Conservation (phyloP, 2,888 invertebrate species). For the Galerucella pusilla region DNA sequence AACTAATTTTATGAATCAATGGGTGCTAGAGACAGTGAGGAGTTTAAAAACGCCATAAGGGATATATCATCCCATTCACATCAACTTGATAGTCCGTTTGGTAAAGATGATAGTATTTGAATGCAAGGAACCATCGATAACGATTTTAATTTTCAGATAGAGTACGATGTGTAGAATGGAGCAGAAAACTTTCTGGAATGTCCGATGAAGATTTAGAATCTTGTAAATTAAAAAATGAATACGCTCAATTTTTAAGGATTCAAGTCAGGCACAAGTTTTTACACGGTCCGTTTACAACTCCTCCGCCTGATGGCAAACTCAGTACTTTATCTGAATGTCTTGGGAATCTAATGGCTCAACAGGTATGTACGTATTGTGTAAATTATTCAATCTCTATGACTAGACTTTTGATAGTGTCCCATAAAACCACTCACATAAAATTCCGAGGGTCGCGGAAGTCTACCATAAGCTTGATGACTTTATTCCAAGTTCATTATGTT, state of each 20-base stretch:
- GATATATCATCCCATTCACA: conserved; percentile 62
- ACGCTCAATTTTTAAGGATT: conserved; percentile 67
- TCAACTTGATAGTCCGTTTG: conserved; percentile 60
- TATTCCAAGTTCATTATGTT: too few relatives aligned
- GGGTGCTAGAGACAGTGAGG: conserved; percentile 61
- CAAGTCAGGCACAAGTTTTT: conserved; percentile 66
- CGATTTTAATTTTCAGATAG: conserved; percentile 61
- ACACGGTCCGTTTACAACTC: conserved; percentile 66
- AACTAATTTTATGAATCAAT: conserved; percentile 49
- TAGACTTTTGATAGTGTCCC: too few relatives aligned
- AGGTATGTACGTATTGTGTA: conserved; percentile 46
- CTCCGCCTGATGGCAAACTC: conserved; percentile 60
- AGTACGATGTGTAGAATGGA: conserved; percentile 69
- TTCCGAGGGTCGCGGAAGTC: too few relatives aligned
- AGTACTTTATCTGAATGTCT: conserved; percentile 66
- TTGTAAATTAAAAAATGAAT: conserved; percentile 67
- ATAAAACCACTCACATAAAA: too few relatives aligned
- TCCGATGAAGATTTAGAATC: conserved; percentile 65
- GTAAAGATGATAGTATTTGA: conserved; percentile 49
- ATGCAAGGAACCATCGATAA: neutral
- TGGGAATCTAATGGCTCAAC: conserved; percentile 62
- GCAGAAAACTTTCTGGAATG: conserved; percentile 64
- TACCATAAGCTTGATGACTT: too few relatives aligned
- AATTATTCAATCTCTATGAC: too few relatives aligned
- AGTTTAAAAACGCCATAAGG: conserved; percentile 62